These are phyloP conservation scores for Alviniconcha marisindica DNA, from an alignment of 1,140 invertebrate species.

Conservation along the genomic window DNA sequence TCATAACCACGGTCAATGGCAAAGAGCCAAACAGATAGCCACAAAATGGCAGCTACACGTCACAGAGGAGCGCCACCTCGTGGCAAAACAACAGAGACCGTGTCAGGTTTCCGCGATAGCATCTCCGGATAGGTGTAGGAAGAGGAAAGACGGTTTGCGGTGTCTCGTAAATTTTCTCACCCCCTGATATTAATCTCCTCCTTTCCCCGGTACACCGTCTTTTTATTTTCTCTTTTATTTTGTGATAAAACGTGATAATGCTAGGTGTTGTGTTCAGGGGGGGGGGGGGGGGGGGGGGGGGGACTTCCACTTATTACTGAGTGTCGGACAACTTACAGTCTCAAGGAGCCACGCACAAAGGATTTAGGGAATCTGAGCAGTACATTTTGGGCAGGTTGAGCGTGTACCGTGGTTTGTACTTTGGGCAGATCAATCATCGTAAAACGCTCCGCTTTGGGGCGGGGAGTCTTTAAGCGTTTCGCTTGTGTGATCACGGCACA, in stretches of 20 bases:
- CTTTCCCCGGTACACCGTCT: not conserved
- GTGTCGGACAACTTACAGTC: not conserved
- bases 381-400: too few species aligned
- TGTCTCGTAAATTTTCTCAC: conserved; percentile 29
- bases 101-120: conserved; percentile 28
- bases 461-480: too few species aligned
- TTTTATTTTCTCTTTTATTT: conserved; percentile 25
- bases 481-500: too few species aligned
- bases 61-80: conserved; percentile 9
- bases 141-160: not conserved
- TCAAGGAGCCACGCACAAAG: not conserved
- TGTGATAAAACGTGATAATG: conserved; percentile 24
- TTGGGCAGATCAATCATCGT: too few species aligned
- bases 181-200: conserved; percentile 24
- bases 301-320: conserved; percentile 11
- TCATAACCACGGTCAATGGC: not conserved
- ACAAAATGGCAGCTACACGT: conserved; percentile 18
- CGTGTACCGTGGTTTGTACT: too few species aligned
- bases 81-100: conserved; percentile 11
- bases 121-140: conserved; percentile 13
- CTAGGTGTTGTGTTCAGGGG: not conserved
- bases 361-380: too few species aligned
- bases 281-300: not conserved
- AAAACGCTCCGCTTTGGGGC: too few species aligned
- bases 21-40: not conserved